Evolutionary conservation across 53 echinoderm and acorn worm genomes (phyloP), one percentile per base, ranked within the genome.

Genomic region (Luidia sarsii): DNA sequence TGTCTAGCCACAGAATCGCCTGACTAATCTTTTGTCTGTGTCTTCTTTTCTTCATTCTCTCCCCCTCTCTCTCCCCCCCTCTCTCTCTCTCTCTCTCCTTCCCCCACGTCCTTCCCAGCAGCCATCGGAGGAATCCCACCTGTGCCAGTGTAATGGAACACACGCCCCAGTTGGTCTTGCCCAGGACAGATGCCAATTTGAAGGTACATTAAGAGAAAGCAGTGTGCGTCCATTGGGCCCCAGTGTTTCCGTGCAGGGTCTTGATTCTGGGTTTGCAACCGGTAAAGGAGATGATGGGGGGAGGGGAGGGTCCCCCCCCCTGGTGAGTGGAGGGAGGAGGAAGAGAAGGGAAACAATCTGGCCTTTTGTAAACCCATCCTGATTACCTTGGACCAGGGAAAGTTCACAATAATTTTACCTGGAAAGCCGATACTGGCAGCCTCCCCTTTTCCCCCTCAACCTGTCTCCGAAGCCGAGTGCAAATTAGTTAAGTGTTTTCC

Each of bases 121-220:
- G 25, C 14, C 74, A 19, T 21, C 77, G 8, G 77, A 77, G 18
- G 61, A 77, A 7, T 39, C 77, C 48, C 77, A 77, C 60, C 60
- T 61, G 60, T 77, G 77, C 77, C 77, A 77, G 60, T 77, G 77
- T 60, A 69, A 56, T 41, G 54, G 39, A 82, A 7, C 57, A 4
- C 67, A 59, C 21, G 33, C 61, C 77, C 77, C 77, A 33, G 91
- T 87, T 64, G 91, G 91, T 14, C 81, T 91, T 48, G 80, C 79
- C 34, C 82, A 91, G 38, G 91, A 91, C 75, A 87, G 75, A 59
- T 91, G 91, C 67, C 87, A 83, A 51, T 83, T 91, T 66, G 84
- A 91, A 91, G 91, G 91, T 91, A n/a, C n/a, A n/a, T n/a, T n/a
- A n/a, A n/a, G n/a, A n/a, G n/a, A n/a, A n/a, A n/a, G n/a, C n/a